Percentiles rank a stretch among this genome's conserved stretches.
Evolutionary conservation across 1,140 invertebrate species (phyloP).

Genomic region (Sipha flava): DNA sequence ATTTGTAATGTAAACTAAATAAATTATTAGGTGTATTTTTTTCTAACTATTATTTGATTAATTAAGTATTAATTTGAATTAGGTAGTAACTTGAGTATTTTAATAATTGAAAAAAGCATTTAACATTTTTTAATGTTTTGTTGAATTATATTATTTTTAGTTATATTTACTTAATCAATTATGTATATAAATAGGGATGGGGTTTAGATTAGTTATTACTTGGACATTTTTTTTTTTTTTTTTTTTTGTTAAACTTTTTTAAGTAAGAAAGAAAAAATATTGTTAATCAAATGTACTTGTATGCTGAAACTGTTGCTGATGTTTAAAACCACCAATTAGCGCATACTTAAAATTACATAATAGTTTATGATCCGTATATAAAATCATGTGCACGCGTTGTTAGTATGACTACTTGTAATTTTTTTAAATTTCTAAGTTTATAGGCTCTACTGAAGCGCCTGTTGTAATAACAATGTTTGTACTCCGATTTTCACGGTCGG

Average conservation of each 20-base stretch:
- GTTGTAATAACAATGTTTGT: constrained; percentile 26
- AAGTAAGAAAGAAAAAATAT: background rate
- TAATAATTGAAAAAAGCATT: background rate
- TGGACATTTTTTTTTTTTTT: background rate
- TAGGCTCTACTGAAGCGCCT: constrained; percentile 14
- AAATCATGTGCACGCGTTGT: background rate
- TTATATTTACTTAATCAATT: background rate
- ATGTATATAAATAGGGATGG: background rate
- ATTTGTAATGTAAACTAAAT: too few relatives aligned
- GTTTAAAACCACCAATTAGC: background rate
- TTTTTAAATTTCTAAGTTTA: constrained; percentile 23
- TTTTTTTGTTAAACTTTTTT: too few relatives aligned
- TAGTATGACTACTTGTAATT: constrained; percentile 17
- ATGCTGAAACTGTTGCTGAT: background rate
- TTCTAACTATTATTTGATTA: too few relatives aligned
- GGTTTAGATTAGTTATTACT: background rate
- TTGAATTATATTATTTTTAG: background rate
- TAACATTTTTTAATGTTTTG: background rate
- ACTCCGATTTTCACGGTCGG: constrained; percentile 1
- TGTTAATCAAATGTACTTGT: background rate
- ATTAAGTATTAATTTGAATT: too few relatives aligned
- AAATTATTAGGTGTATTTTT: too few relatives aligned
- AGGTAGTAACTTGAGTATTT: too few relatives aligned
- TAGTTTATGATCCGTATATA: background rate
- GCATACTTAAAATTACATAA: background rate